Evolutionary conservation across 1,140 invertebrate genomes (phyloP), one percentile per base, ranked within the genome.

Genomic region (Heliconius congener): DNA sequence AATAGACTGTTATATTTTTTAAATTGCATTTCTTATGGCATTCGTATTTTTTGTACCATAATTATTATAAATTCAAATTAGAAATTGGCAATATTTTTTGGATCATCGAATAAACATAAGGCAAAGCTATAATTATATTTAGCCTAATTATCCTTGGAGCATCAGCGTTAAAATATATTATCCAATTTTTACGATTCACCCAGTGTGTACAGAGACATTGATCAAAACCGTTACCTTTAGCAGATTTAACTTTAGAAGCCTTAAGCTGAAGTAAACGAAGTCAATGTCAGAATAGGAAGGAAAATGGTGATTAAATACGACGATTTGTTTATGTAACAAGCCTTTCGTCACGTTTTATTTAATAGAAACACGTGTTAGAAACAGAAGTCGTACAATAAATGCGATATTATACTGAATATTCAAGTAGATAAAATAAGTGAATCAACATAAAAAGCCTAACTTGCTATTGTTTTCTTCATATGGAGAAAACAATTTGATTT

Each of bases 251-350:
- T 66, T 27, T 13, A 66, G 60, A 66, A 66, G 60, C 60, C 60
- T 2, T 30, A 66, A 66, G 23, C 9, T 30, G 60, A 30, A 27
- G 27, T 66, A 30, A 66, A 66, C 27, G 9, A 66, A 66, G 60
- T 66, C 27, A 66, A 66, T 66, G 60, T 66, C 60, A 66, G 60
- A 66, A 66, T 66, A 66, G 27, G 60, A 66, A 66, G 60, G 60
- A 66, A 30, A 66, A 66, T 66, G 27, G 27, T 66, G 8, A 66
- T n/a, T 66, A 16, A 66, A 66, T 30, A 66, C 60, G 60, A 9
- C 60, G 11, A 16, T 66, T 30, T 30, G 23, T 66, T 66, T 27
- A 66, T 66, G 4, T 66, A 66, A 30, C 9, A 66, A 27, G 23
- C 60, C 11, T 66, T 66, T 27, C 23, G 11, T 66, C 60, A 66